Percentiles rank a stretch among this genome's conserved stretches.
Evolutionary conservation across 2,113 vertebrate species (phyloP).

Genomic region (Tachysurus fulvidraco): DNA sequence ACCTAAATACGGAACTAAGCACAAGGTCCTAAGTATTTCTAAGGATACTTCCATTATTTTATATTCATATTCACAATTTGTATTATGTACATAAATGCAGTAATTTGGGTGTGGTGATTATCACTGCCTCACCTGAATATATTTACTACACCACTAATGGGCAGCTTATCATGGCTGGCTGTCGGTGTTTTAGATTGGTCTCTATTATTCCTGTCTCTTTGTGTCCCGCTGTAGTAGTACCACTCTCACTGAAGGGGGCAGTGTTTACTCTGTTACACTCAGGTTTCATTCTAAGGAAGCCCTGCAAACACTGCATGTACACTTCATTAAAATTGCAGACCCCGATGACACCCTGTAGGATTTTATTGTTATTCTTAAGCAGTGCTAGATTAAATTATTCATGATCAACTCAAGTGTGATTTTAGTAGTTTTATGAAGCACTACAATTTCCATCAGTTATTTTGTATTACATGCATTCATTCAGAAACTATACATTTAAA

Average conservation of each 20-base stretch:
- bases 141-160: not conserved
- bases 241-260: constrained; percentile 4
- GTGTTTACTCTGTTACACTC: constrained; percentile 16
- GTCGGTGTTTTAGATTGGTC: not conserved
- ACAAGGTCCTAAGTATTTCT: not conserved
- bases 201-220: not conserved
- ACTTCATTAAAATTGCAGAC: not conserved
- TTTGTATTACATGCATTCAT: not conserved
- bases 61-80: not conserved
- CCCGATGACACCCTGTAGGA: not conserved
- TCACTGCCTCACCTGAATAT: not conserved
- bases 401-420: not conserved
- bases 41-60: not conserved
- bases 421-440: not conserved
- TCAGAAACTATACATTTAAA: not conserved
- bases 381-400: not conserved
- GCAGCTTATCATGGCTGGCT: not conserved
- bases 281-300: not conserved
- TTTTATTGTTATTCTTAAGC: not conserved
- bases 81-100: not conserved
- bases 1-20: too few species aligned
- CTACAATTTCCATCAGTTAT: not conserved
- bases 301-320: not conserved
- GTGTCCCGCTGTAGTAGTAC: not conserved
- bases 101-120: not conserved